These are phyloP conservation scores for Arbacia lixula DNA, from an alignment of 53 echinoderm and acorn worm genomes.

Conservation along the genomic window DNA sequence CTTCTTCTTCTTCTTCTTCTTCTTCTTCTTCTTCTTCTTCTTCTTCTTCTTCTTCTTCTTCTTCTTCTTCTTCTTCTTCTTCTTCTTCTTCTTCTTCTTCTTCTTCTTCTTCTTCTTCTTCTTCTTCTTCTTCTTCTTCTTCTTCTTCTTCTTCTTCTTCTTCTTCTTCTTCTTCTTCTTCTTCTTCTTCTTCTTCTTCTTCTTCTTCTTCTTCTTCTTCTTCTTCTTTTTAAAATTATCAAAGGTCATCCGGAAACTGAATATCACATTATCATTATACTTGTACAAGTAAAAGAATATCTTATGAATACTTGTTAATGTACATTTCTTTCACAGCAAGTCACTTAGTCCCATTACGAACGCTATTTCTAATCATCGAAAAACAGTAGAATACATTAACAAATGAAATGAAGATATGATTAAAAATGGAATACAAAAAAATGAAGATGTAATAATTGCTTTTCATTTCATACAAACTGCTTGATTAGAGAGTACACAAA, in stretches of 20 bases:
- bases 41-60: background rate
- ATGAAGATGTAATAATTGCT: too few species aligned
- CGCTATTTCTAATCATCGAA: too few species aligned
- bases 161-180: background rate
- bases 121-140: background rate
- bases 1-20: conserved; percentile 23
- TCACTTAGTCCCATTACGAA: too few species aligned
- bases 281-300: too few species aligned
- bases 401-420: too few species aligned
- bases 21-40: conserved; percentile 36
- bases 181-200: background rate
- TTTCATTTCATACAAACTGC: too few species aligned
- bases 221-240: background rate
- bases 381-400: too few species aligned
- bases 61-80: conserved; percentile 37
- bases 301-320: too few species aligned
- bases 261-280: background rate
- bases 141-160: conserved; percentile 1
- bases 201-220: background rate
- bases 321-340: too few species aligned
- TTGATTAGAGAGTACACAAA: too few species aligned
- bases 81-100: conserved; percentile 36
- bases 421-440: too few species aligned
- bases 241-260: too few species aligned
- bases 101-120: conserved; percentile 24